Evolutionary conservation across 2,113 vertebrate genomes (phyloP), one percentile per base, ranked within the genome.

Genomic region (Canis aureus): DNA sequence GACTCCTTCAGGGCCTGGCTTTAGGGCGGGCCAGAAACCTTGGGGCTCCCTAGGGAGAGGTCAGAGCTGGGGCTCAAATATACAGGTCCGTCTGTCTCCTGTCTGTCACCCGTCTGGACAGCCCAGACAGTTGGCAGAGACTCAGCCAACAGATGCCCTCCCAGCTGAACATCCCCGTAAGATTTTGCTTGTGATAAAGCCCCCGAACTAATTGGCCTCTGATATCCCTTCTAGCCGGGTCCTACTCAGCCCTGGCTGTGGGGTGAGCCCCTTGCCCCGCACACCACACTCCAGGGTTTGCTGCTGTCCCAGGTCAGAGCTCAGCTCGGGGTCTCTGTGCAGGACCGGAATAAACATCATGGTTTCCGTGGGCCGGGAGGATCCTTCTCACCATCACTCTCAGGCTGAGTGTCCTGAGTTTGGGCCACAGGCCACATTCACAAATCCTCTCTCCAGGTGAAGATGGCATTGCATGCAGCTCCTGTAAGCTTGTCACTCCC

Each of bases 361-460:
- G 0, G 3, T 16, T 55, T 55, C 51, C 7, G 22, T 16, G 73
- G 82, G 10, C 73, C 22, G 1, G 5, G 11, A 67, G 64, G 1
- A 22, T 0, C 3, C 0, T 35, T 19, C 67, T 35, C 32, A 16
- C 67, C 32, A 35, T 35, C 35, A 35, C 35, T 35, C 35, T 35
- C 35, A n/a, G 66, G 29, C 66, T 67, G 0, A 19, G 0, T 4
- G 9, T 16, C 0, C 60, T 38, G 5, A 16, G 7, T 4, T 4
- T n/a, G 51, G 10, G 73, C 59, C 29, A 0, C 1, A 0, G 2
- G 53, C 55, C 0, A 0, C 0, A 2, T 59, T 19, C 16, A 15
- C 59, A 57, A 2, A 1, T 8, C 8, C 32, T 23, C 13, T 3
- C 35, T 4, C 6, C 8, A 12, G 59, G 53, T 35, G 35, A 0